Percentiles rank a stretch among this genome's conserved stretches.
Conservation (phyloP, 2,888 invertebrate genomes). For the Euspilapteryx auroguttella region DNA sequence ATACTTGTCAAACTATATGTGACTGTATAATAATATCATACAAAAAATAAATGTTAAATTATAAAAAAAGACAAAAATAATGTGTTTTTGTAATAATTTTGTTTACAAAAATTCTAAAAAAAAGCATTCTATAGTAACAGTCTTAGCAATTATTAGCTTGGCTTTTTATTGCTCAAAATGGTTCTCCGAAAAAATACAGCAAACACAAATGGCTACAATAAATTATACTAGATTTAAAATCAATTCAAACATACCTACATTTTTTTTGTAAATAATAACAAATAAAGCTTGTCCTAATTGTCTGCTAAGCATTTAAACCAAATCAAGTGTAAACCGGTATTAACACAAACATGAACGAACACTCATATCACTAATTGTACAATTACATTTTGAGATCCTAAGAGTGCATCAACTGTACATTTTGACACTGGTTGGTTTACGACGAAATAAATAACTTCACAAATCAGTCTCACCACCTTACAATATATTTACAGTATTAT, state of each 20-base stretch:
- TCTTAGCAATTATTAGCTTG: no score
- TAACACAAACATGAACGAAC: slow-evolving; percentile 1
- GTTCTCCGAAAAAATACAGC: no score
- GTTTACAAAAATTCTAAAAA: no score
- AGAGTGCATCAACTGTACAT: slow-evolving; percentile 31
- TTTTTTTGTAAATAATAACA: slow-evolving; percentile 11
- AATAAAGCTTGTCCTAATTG: slow-evolving; percentile 13
- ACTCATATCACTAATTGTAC: slow-evolving; percentile 12
- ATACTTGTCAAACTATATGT: no score
- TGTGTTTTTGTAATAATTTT: no score
- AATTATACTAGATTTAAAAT: not conserved
- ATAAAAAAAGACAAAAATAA: no score
- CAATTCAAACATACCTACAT: not conserved
- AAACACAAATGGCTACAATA: no score
- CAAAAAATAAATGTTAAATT: no score
- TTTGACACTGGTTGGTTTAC: slow-evolving; percentile 54
- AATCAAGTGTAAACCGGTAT: not conserved
- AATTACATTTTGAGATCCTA: slow-evolving; percentile 39
- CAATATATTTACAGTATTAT: slow-evolving; percentile 53
- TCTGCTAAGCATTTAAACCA: not conserved
- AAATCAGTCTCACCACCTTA: slow-evolving; percentile 57
- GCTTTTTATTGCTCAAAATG: no score
- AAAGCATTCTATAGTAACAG: no score
- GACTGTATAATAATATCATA: no score
- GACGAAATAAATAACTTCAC: slow-evolving; percentile 55